A percentile compares a stretch with the other conserved stretches of the same genome.
Evolutionary conservation across 2,113 vertebrate species (phyloP).

Genomic region (Spea bombifrons): DNA sequence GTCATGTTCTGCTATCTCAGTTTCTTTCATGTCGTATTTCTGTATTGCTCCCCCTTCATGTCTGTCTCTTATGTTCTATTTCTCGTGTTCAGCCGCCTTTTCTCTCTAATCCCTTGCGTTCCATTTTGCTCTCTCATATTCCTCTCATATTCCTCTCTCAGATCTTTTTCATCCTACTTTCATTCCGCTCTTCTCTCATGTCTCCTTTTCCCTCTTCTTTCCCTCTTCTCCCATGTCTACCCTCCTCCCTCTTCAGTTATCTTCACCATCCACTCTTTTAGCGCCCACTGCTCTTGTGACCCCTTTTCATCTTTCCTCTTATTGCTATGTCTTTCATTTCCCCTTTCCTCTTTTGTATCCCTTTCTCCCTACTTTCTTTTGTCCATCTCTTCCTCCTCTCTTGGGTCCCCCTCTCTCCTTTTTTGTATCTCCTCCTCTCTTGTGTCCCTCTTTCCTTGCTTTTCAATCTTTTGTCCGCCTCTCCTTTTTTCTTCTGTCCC

Average conservation of each 20-base stretch:
- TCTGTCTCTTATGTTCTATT: not conserved
- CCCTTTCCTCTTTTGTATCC: not conserved
- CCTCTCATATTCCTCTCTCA: not conserved
- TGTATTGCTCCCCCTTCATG: not conserved
- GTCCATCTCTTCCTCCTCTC: not conserved
- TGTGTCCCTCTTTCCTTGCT: not conserved
- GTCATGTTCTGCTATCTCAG: not conserved
- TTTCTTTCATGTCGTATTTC: not conserved
- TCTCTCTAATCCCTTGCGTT: not conserved
- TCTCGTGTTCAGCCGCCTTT: not conserved
- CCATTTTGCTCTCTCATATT: not conserved
- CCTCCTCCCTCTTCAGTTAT: not conserved
- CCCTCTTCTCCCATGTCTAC: not conserved
- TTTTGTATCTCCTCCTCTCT: no score
- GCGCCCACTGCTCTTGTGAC: not conserved
- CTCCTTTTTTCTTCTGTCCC: not conserved
- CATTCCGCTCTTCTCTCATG: not conserved
- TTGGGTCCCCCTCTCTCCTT: not conserved
- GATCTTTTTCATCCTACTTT: not conserved
- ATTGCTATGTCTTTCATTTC: not conserved
- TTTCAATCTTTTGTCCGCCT: not conserved
- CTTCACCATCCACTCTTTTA: constrained; percentile 6
- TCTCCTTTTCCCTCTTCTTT: not conserved
- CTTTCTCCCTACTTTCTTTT: not conserved
- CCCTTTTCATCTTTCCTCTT: no score